Evolutionary conservation across 2,888 invertebrate species (phyloP).

Genomic region (Chymomyza procnemis): DNA sequence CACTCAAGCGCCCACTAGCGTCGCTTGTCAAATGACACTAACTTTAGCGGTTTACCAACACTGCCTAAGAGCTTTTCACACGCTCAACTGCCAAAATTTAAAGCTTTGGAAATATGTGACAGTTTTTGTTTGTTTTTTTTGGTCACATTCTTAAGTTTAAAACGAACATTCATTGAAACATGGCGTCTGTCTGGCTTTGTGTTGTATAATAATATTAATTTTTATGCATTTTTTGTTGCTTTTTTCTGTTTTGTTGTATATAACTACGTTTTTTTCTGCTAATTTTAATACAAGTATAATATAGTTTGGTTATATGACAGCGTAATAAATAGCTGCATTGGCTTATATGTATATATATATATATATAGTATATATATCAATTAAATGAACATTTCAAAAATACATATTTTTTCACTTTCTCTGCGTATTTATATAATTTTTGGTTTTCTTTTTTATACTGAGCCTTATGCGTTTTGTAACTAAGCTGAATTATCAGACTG

Average conservation of each 20-base stretch:
- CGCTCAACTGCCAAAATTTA: not conserved
- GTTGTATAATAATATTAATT: not conserved
- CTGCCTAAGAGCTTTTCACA: not conserved
- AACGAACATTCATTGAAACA: not conserved
- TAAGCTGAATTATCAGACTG: not conserved
- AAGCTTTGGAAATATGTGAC: not conserved
- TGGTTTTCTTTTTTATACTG: not conserved
- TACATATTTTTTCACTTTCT: slow-evolving; percentile 15
- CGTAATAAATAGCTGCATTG: not conserved
- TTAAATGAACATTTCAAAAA: slow-evolving; percentile 15
- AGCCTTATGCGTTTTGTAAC: not conserved
- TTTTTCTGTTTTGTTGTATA: too few relatives aligned
- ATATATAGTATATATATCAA: not conserved
- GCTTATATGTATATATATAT: not conserved
- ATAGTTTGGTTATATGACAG: not conserved
- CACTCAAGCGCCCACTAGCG: too few relatives aligned
- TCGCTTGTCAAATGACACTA: too few relatives aligned
- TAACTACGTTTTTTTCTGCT: not conserved
- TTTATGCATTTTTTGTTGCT: not conserved
- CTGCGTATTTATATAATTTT: not conserved
- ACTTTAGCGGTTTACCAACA: too few relatives aligned
- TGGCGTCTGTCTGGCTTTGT: not conserved
- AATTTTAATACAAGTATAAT: not conserved
- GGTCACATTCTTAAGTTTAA: not conserved
- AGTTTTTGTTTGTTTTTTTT: not conserved